Percentiles rank a stretch among this genome's conserved stretches.
Conservation (phyloP, 2,113 vertebrate species). For the Callithrix jacchus region DNA sequence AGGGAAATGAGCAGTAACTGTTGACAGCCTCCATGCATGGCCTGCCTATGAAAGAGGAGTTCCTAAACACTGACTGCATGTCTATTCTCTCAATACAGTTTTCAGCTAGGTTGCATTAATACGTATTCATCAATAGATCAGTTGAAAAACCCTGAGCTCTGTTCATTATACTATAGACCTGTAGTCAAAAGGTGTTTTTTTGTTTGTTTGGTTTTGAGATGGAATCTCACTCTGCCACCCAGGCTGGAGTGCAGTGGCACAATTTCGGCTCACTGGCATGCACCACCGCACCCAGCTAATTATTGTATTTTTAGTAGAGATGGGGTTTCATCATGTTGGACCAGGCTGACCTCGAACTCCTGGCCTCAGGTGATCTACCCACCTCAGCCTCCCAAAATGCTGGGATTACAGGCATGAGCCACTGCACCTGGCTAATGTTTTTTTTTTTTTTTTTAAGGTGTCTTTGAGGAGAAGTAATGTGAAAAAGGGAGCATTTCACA, state of each 20-base stretch:
- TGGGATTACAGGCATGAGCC: too few species aligned
- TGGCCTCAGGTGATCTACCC: too few species aligned
- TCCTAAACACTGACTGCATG: neutral
- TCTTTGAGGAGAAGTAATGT: neutral
- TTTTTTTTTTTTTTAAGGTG: neutral
- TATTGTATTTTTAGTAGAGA: too few species aligned
- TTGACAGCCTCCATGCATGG: neutral
- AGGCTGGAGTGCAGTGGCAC: too few species aligned
- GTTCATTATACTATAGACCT: neutral
- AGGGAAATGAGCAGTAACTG: neutral
- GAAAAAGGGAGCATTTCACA: neutral
- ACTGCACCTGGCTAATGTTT: too few species aligned
- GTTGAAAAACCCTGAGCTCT: neutral
- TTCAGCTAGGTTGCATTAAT: neutral
- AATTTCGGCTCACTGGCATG: too few species aligned
- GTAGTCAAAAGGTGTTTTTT: neutral
- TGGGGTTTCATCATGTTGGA: too few species aligned
- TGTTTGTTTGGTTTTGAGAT: too few species aligned
- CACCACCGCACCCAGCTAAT: too few species aligned
- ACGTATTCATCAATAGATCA: neutral
- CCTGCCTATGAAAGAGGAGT: accelerated
- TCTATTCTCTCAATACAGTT: neutral
- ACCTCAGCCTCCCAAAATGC: too few species aligned
- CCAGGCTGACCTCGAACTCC: too few species aligned
- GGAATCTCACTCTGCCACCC: too few species aligned